A percentile compares a stretch with the other conserved stretches of the same genome.
phyloP scores from a whole-genome alignment of 1,140 invertebrate genomes.

The Hylaeus anthracinus region DNA sequence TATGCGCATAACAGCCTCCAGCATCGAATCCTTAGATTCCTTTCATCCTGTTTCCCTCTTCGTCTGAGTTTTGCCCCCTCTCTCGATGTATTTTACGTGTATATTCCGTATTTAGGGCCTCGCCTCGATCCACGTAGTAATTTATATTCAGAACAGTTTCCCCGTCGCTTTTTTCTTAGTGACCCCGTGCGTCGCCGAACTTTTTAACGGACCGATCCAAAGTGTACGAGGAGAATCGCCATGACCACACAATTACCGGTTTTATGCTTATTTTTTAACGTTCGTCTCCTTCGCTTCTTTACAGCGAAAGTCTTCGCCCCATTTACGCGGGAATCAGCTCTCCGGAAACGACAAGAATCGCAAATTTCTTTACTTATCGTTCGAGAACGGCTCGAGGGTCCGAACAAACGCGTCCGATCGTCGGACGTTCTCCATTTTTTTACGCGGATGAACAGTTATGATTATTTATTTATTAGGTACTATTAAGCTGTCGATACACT shows the following conservation, averaged over 20 bases:
- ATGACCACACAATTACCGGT: conserved; percentile 1
- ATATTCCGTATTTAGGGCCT: conserved; percentile 17
- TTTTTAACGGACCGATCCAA: conserved; percentile 19
- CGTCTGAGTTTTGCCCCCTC: background rate
- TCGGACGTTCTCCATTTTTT: conserved; percentile 22
- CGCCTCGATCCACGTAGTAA: conserved; percentile 50
- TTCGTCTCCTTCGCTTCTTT: background rate
- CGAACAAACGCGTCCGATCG: background rate
- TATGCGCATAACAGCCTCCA: conserved; percentile 5
- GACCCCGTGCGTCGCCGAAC: background rate
- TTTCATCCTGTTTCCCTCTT: background rate
- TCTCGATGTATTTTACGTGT: conserved; percentile 11
- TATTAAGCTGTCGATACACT: conserved; percentile 51
- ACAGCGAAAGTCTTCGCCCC: background rate
- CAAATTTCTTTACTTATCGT: conserved; percentile 50
- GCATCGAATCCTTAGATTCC: background rate
- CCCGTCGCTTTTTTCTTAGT: conserved; percentile 13
- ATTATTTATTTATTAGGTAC: conserved; percentile 54
- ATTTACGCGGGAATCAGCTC: background rate
- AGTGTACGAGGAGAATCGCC: conserved; percentile 30
- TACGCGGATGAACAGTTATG: conserved; percentile 42
- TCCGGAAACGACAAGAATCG: conserved; percentile 14
- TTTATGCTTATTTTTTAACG: background rate
- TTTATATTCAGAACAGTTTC: conserved; percentile 57
- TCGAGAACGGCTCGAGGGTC: conserved; percentile 15